phyloP scores from a whole-genome alignment of 2,113 vertebrate species.

The Calypte anna region DNA sequence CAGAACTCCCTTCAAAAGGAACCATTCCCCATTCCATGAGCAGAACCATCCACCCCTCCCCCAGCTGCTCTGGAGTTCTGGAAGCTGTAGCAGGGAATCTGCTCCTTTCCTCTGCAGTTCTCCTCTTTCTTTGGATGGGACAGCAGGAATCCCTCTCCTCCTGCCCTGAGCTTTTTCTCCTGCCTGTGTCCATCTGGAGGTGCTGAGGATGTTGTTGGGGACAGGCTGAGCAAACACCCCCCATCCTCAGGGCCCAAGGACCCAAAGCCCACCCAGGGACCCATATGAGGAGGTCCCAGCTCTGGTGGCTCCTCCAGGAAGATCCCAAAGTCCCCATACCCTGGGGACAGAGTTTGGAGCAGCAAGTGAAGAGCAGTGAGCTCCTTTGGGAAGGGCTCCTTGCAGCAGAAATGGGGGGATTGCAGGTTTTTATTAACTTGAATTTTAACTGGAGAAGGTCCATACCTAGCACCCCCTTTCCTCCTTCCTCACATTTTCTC shows the following conservation, averaged over 20 bases:
- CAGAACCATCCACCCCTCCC: accelerated
- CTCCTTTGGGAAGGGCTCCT: neutral
- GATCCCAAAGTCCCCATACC: accelerated
- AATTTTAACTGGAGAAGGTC: neutral
- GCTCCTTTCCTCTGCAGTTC: neutral
- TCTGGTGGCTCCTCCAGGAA: neutral
- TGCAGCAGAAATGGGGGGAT: neutral
- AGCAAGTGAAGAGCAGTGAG: too few species aligned
- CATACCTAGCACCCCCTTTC: neutral
- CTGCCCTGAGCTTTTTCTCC: neutral
- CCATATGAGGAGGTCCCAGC: neutral
- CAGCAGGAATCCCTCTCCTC: neutral
- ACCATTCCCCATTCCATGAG: accelerated
- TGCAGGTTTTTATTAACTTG: neutral
- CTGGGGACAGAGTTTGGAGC: neutral
- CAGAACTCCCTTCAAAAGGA: neutral
- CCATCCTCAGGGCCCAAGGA: neutral
- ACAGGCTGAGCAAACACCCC: neutral
- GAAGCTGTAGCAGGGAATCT: neutral
- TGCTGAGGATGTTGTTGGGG: neutral
- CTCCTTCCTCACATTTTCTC: neutral
- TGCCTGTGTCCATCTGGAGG: neutral
- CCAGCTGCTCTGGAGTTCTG: neutral
- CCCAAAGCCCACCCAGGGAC: neutral
- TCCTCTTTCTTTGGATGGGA: neutral